Evolutionary conservation across 2,888 invertebrate genomes (phyloP).

Genomic region (Choreutis nemorana): DNA sequence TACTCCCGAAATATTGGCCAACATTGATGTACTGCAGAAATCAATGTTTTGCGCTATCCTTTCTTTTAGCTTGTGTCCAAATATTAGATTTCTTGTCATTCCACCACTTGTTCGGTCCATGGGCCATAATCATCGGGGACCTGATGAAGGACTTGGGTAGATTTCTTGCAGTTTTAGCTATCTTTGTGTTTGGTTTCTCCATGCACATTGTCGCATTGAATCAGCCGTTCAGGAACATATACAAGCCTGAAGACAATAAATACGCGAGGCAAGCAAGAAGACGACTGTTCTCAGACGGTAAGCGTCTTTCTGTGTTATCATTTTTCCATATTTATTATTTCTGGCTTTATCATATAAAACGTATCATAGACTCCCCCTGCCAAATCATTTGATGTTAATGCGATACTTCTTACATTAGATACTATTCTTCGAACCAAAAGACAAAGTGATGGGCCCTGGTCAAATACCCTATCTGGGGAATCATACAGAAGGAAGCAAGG

Average conservation of each 20-base stretch:
- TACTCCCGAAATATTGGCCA: constrained; percentile 77
- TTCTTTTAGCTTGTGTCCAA: constrained; percentile 96
- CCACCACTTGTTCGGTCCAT: constrained; percentile 98
- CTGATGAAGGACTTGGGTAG: constrained; percentile 93
- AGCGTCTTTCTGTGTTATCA: constrained; percentile 25
- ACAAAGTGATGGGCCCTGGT: constrained; percentile 47
- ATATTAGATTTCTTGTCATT: constrained; percentile 97
- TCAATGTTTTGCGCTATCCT: constrained; percentile 94
- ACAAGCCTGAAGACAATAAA: constrained; percentile 67
- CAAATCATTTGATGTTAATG: constrained; percentile 15
- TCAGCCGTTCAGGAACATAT: constrained; percentile 85
- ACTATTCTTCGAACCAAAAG: constrained; percentile 48
- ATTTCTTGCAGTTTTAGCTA: constrained; percentile 95
- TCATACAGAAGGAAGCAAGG: constrained; percentile 71
- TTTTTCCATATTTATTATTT: too few relatives aligned
- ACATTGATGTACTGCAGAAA: constrained; percentile 94
- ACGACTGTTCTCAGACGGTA: constrained; percentile 79
- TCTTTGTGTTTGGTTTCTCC: constrained; percentile 99
- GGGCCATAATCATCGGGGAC: constrained; percentile 99
- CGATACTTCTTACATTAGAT: constrained; percentile 26
- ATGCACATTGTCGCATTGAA: constrained; percentile 96
- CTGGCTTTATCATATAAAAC: too few relatives aligned
- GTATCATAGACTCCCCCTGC: too few relatives aligned
- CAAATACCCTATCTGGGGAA: constrained; percentile 40
- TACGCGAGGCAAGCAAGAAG: constrained; percentile 61